Percentiles rank a stretch among this genome's conserved stretches.
phyloP scores from a whole-genome alignment of 2,888 invertebrate genomes.

The Eupsilia transversa region DNA sequence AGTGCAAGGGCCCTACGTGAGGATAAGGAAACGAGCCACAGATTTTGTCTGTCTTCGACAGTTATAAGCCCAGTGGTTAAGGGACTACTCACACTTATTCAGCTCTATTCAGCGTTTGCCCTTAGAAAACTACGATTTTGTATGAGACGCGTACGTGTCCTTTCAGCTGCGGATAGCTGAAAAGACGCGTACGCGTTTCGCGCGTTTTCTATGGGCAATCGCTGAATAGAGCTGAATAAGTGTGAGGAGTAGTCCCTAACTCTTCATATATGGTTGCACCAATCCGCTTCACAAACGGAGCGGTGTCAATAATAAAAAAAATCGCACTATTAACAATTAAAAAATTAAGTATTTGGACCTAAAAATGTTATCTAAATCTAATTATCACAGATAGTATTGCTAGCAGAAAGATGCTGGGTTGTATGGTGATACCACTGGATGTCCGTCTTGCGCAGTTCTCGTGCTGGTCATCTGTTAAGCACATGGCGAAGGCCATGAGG shows the following conservation, averaged over 20 bases:
- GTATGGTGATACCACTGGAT: conserved; percentile 30
- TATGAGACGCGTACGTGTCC: no score
- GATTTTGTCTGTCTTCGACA: background rate
- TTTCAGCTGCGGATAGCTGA: no score
- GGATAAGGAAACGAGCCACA: background rate
- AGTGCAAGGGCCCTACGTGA: background rate
- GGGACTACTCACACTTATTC: no score
- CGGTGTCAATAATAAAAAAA: background rate
- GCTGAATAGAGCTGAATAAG: no score
- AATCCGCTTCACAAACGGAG: background rate
- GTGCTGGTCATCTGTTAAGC: conserved; percentile 90
- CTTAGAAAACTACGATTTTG: no score
- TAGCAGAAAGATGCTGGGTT: conserved; percentile 61
- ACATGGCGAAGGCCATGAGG: conserved; percentile 93
- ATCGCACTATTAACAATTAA: conserved; percentile 10
- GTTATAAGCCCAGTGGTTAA: background rate
- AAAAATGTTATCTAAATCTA: conserved; percentile 66
- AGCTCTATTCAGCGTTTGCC: no score
- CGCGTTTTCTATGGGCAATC: no score
- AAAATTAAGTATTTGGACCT: conserved; percentile 55
- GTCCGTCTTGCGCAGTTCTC: conserved; percentile 75
- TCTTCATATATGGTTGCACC: background rate
- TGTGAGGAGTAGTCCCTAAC: no score
- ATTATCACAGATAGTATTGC: conserved; percentile 75
- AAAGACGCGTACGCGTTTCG: no score